Conservation (phyloP, 2,888 invertebrate genomes). For the Loripinus fragilis region DNA sequence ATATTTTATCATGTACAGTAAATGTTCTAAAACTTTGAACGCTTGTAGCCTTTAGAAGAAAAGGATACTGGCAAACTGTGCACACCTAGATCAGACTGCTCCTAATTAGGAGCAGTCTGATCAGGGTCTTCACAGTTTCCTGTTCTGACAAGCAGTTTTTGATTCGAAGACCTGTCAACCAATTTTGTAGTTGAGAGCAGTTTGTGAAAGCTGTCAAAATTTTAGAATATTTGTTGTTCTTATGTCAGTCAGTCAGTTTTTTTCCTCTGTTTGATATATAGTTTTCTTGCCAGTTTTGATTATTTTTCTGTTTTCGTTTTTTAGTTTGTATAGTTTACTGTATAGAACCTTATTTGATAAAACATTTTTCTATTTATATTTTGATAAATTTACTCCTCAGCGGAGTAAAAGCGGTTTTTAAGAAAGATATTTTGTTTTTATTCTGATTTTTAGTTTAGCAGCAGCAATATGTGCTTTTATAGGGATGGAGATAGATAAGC, state of each 20-base stretch:
- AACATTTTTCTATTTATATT: conserved; percentile 57
- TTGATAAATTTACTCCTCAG: conserved; percentile 41
- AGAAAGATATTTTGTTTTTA: conserved; percentile 35
- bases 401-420: conserved; percentile 25
- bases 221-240: no score
- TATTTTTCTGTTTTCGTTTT: conserved; percentile 51
- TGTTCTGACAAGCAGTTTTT: no score
- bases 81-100: no score
- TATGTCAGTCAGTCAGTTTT: not conserved
- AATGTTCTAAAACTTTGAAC: no score
- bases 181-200: no score
- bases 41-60: no score
- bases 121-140: no score
- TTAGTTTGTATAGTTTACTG: conserved; percentile 50
- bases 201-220: no score
- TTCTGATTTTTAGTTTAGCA: conserved; percentile 12
- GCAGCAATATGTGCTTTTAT: conserved; percentile 20
- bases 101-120: no score
- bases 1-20: not conserved
- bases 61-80: no score
- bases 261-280: not conserved
- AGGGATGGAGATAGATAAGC: not conserved
- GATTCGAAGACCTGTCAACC: no score
- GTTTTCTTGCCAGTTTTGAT: conserved; percentile 39
- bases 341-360: conserved; percentile 50